Conservation (phyloP, 2,888 invertebrate genomes). For the Drosophila borborema region DNA sequence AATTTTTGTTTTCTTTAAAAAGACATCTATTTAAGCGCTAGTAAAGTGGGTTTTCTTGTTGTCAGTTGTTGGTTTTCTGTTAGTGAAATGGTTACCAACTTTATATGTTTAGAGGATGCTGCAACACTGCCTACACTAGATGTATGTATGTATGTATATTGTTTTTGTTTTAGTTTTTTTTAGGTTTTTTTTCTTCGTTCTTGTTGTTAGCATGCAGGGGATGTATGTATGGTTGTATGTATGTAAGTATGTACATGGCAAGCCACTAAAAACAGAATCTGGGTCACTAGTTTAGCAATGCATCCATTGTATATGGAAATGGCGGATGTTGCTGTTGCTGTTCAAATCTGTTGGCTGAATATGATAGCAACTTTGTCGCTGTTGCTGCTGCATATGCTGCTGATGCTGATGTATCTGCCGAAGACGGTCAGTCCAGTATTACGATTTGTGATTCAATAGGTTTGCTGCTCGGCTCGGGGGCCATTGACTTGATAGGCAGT, state of each 20-base stretch:
- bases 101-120: constrained; percentile 64
- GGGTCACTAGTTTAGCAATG: constrained; percentile 86
- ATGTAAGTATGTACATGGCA: constrained; percentile 74
- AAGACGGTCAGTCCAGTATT: constrained; percentile 90
- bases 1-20: constrained; percentile 50
- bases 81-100: constrained; percentile 51
- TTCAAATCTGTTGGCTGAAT: constrained; percentile 67
- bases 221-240: constrained; percentile 34
- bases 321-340: constrained; percentile 83
- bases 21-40: constrained; percentile 79
- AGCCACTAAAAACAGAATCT: constrained; percentile 65
- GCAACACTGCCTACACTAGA: constrained; percentile 64
- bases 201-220: constrained; percentile 8
- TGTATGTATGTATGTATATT: constrained; percentile 45
- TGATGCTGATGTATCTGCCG: constrained; percentile 71
- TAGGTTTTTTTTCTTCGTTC: background rate
- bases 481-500: constrained; percentile 85
- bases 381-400: constrained; percentile 46
- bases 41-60: constrained; percentile 65
- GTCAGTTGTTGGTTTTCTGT: constrained; percentile 45
- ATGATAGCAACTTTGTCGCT: constrained; percentile 65
- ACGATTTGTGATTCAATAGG: constrained; percentile 89
- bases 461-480: constrained; percentile 80
- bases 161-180: background rate
- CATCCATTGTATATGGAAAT: constrained; percentile 89